Base-by-base conservation (phyloP, 64 coral and sea anemone genomes). In the Montipora sp. region DNA sequence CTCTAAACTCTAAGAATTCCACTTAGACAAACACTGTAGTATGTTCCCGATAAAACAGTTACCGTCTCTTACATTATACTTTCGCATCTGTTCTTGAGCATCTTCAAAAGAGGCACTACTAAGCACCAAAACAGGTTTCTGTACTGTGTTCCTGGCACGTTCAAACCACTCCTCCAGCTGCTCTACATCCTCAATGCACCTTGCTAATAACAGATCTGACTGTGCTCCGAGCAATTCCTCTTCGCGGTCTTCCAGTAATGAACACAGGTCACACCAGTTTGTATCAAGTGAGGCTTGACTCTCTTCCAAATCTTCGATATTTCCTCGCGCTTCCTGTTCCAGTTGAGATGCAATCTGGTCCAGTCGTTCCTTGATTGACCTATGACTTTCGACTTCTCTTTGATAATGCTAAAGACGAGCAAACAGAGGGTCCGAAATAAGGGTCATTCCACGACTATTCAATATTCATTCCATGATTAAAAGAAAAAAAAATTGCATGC, bases 241-340 rank as follows among this genome's bases (percentile, higher is more conserved):
- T 51, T 97, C 95, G 3, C 84, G 84, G 76, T 97, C 95, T 16
- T 97, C 95, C 7, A 97, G 89, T 82, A 97, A 88, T 36, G 95
- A 92, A 21, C 95, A 97, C 57, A 97, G 36, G 15, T 97, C 92
- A 8, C 83, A 83, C 95, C 95, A 97, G 71, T 97, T 97, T 7
- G 71, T 61, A 68, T 97, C 77, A 45, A 97, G 53, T 5, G 88
- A 91, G 49, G 75, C 24, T 55, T 94, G 93, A 47, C 95, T 97
- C 27, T 97, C 95, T 16, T 47, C 16, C 43, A 97, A 61, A 78
- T 86, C 92, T 70, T 66, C 81, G 19, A 88, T 47, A 43, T 94
- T 89, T 83, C 95, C 92, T 49, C 77, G 65, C 27, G 92, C 90
- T 43, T 51, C 19, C 76, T 97, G 75, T 12, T 94, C 75, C 9